Conservation (phyloP, 2,888 invertebrate species). For the Bimastos eiseni region DNA sequence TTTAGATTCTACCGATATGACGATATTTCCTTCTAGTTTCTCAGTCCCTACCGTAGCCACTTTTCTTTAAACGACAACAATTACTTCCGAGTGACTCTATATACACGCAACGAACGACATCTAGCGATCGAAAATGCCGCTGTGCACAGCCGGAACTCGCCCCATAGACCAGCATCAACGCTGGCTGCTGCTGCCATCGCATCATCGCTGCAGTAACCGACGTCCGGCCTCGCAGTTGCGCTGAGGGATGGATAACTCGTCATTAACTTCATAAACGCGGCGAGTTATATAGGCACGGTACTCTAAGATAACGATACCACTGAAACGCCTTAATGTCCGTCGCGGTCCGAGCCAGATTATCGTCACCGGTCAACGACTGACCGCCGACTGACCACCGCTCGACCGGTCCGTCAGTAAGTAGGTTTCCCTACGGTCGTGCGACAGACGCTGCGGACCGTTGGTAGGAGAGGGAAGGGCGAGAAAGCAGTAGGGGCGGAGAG, state of each 20-base stretch:
- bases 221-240: not conserved
- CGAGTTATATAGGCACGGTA: not conserved
- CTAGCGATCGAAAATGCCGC: not conserved
- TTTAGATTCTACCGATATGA: not conserved
- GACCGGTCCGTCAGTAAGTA: not conserved
- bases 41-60: not conserved
- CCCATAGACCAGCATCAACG: not conserved
- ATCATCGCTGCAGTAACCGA: not conserved
- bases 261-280: slow-evolving; percentile 13
- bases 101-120: not conserved
- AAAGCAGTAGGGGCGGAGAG: not conserved
- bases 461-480: not conserved
- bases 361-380: not conserved
- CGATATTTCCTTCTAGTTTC: not conserved
- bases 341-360: not conserved
- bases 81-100: not conserved
- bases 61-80: not conserved
- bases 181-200: not conserved
- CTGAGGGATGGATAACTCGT: not conserved
- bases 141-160: no score
- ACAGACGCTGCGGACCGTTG: not conserved
- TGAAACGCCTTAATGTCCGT: not conserved
- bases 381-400: not conserved
- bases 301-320: not conserved
- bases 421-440: not conserved